Base-by-base conservation (phyloP, 2,888 invertebrate species). In the Apamea monoglypha region DNA sequence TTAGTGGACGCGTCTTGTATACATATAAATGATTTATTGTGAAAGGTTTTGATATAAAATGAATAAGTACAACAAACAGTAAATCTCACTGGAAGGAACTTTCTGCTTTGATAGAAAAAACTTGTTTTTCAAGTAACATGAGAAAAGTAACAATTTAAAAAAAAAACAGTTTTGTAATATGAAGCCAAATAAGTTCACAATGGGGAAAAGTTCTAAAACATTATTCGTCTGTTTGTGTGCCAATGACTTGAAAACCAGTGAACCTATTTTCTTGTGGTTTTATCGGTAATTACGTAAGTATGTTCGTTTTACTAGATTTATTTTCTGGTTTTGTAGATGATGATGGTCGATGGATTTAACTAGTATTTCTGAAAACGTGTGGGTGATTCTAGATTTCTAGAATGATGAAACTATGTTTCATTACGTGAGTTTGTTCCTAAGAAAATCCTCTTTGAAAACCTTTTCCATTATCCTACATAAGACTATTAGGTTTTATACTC, bases 401-500 rank as follows among this genome's bases (percentile, higher is more conserved):
- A 7, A 76, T 61, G 7, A 63, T 21, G 29, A 12, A 61, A 63
- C 3, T 29, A 21, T 32, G 7, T 68, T 53, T 32, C 16, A 1
- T 47, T 53, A 44, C n/a, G 8, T 68, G 29, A 40, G 6, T 69
- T 78, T 10, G 40, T 56, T n/a, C 25, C 56, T 59, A 44, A 71
- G 16, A 18, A 80, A 25, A 76, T 44, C 5, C 32, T n/a, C n/a
- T 36, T 50, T 44, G 14, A 68, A 68, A 63, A 29, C 36, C 68
- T 61, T 44, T 53, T 47, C 44, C 47, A 71, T 36, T 82, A 67
- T 76, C 71, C 50, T 71, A 80, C 40, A 59, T 59, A 59, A 78
- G 47, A 47, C 56, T 66, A 76, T 71, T 82, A 82, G 61, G 70
- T 81, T 81, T 82, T 63, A 82, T 68, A 63, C 61, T 36, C 53